Percentiles rank a stretch among this genome's conserved stretches.
Conservation (phyloP, 2,888 invertebrate genomes). For the Spisula subtruncata region DNA sequence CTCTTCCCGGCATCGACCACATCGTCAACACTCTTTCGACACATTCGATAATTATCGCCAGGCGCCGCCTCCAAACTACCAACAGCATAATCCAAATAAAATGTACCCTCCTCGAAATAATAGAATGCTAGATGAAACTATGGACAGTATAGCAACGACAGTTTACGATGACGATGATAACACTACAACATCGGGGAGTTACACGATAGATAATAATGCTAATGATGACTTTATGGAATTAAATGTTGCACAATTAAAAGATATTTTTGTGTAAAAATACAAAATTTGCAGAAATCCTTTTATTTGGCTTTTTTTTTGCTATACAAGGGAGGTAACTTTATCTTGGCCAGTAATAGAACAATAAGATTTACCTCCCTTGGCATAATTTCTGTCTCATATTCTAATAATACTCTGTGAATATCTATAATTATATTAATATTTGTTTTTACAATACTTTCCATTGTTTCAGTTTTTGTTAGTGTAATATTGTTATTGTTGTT, state of each 20-base stretch:
- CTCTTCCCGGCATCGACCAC: constrained; percentile 38
- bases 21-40: constrained; percentile 59
- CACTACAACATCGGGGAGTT: constrained; percentile 84
- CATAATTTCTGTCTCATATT: constrained; percentile 12
- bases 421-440: neutral
- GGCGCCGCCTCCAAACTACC: constrained; percentile 51
- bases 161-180: constrained; percentile 82
- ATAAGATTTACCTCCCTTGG: constrained; percentile 36
- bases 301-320: neutral
- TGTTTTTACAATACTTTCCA: constrained; percentile 8
- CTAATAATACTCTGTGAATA: constrained; percentile 26
- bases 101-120: constrained; percentile 48
- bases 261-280: constrained; percentile 75
- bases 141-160: constrained; percentile 79
- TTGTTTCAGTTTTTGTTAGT: constrained; percentile 20
- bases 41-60: constrained; percentile 53
- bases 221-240: constrained; percentile 74
- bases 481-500: constrained; percentile 32
- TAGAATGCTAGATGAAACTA: constrained; percentile 71
- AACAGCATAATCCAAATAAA: constrained; percentile 44
- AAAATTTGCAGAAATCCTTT: neutral
- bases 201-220: constrained; percentile 80
- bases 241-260: constrained; percentile 74
- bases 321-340: constrained; percentile 43
- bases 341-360: constrained; percentile 41